Evolutionary conservation across 2,888 invertebrate species (phyloP), one percentile per base, ranked within the genome.

Genomic region (Eueremaeus valkanovi): DNA sequence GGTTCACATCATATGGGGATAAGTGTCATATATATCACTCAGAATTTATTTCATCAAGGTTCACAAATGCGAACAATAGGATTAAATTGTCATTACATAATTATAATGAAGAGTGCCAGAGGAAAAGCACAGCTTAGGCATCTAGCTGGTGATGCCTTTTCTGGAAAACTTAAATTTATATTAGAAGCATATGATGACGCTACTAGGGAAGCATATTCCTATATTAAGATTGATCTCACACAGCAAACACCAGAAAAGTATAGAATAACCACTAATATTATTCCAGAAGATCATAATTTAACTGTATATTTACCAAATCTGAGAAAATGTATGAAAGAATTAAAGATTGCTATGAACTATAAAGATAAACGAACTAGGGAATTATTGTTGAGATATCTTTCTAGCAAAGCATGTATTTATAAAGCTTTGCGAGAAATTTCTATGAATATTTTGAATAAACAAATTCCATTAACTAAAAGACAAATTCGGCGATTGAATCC

Each of bases 11-110:
- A 70, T 21, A 40, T 2, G 2, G 16, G 16, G 16, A 33, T 70
- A 2, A 70, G 42, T 45, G 21, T 70, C 1, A 29, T 61, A 24
- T 61, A 29, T 31, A 61, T 61, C 2, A 16, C 61, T 9, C 61
- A 61, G n/a, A 70, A 70, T 40, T 1, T 70, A 1, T 70, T 45
- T 21, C 70, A 70, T 70, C 36, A 70, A 40, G 70, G 70, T 8
- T 16, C 9, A 33, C 11, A 40, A 8, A 61, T 61, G 29, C 9
- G 61, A 29, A 61, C 29, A 21, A 29, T 61, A 29, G 16, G 29
- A 3, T 18, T 61, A 13, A 61, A 61, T 29, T 61, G 61, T 29
- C 29, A 61, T 29, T 61, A 61, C 29, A n/a, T 29, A 13, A 31
- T 61, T 29, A 16, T 61, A 29, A 61, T 61, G 61, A 61, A 61